Evolutionary conservation across 2,888 invertebrate species (phyloP), one percentile per base, ranked within the genome.

Genomic region (Athetis lepigone): DNA sequence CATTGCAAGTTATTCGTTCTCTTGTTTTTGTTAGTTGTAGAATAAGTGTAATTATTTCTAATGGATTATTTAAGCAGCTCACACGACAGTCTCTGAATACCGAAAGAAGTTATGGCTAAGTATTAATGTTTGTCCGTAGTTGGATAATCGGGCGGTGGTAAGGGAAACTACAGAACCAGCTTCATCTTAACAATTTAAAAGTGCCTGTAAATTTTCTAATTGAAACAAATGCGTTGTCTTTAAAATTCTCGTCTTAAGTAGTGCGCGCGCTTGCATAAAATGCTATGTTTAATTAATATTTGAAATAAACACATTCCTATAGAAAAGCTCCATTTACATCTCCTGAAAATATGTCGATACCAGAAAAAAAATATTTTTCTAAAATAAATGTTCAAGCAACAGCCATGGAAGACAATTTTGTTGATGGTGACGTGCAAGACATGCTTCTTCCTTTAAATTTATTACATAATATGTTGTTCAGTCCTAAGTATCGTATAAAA

Each of bases 401-500:
- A 0, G 13, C 36, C 11, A 2, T 13, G 18, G 8, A 25, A 4
- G 29, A 68, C 1, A 36, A 64, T 9, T 18, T 21, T 6, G 7
- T 64, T 11, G 64, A 64, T 13, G 36, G 42, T 9, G 64, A 68
- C 40, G n/a, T 64, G 11, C 68, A 64, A 27, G n/a, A 11, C 1
- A 68, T 64, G 57, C 57, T 64, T 23, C 9, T 46, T 2, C 64
- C 57, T 47, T 36, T 64, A 8, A 68, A 64, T 13, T 0, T 64
- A 6, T 18, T 47, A 23, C 57, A 68, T 2, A 56, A 40, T 8
- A 36, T 68, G 21, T 47, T 45, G 2, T 9, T 67, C 2, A 27
- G 33, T 40, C 64, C 64, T 2, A 68, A 64, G 9, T 64, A 64
- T 29, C 23, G 57, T 23, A 57, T 64, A 18, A 57, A 57, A 13